Base-by-base conservation (phyloP, 2,113 vertebrate species). In the Meleagris gallopavo region DNA sequence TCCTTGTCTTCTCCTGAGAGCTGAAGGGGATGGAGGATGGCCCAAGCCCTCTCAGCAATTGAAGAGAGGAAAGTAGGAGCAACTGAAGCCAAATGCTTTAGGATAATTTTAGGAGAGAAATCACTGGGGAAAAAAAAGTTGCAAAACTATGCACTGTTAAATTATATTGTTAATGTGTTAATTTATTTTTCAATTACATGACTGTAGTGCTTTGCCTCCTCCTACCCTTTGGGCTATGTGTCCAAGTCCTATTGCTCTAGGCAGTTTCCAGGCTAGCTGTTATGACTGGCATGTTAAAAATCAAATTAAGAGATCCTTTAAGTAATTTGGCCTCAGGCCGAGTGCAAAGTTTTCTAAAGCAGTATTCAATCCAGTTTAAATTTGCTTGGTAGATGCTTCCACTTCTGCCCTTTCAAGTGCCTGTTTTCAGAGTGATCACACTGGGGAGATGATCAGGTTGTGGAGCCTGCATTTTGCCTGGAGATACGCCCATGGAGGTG, bases 331-430 rank as follows among this genome's bases (percentile, higher is more conserved):
- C 38, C 58, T 88, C 13, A 55, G 71, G 48, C 48, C 5, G 6
- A 83, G 60, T 79, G 55, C 43, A 36, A 46, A 66, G 2, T 43
- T 93, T 95, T 74, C 32, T 69, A 85, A 67, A 69, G 40, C 69
- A 9, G 3, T 64, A 61, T 50, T 74, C 29, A 74, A 86, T 82
- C 70, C 70, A 50, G 11, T 29, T 83, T 62, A 38, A 90, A 86
- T 79, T 62, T 73, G 14, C 62, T 40, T 87, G 30, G 46, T 67
- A 81, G 40, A 36, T 93, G 13, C 18, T 91, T 93, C 70, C 76
- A 18, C 78, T 87, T 11, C 83, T 96, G 71, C 15, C 6, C 10
- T 48, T 88, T 29, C 50, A 91, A 80, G 21, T 29, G 66, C 57
- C 41, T 67, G 3, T 61, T 86, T 80, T 11, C 32, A 32, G 30